Conservation (phyloP, 2,113 vertebrate species). For the Lepus timidus region DNA sequence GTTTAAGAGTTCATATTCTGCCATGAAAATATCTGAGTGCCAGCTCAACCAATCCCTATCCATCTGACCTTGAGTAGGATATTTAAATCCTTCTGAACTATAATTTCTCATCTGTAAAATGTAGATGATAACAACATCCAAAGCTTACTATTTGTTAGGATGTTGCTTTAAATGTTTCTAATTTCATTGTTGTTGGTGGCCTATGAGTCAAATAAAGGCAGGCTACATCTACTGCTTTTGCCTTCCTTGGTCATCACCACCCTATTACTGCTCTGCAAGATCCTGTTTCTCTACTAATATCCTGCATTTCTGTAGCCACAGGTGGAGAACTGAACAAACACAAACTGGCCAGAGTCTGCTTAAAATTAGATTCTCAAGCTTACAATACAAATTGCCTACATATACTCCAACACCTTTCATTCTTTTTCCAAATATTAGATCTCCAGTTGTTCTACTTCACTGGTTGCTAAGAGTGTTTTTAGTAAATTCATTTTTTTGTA, state of each 20-base stretch:
- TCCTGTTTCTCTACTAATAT: background rate
- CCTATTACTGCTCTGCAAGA: background rate
- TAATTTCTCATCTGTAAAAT: background rate
- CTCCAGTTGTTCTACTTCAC: background rate
- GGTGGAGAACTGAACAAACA: background rate
- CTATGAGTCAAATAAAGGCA: background rate
- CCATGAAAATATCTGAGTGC: too few species aligned
- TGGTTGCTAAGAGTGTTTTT: background rate
- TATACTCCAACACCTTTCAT: background rate
- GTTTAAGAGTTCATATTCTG: background rate
- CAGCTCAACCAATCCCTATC: background rate
- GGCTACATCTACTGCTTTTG: background rate
- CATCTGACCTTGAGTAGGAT: background rate
- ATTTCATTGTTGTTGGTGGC: background rate
- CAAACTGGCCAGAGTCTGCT: background rate
- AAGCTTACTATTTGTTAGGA: background rate
- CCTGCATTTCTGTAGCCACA: background rate
- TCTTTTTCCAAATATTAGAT: background rate
- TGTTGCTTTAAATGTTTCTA: background rate
- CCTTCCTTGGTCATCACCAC: background rate
- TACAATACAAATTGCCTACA: background rate
- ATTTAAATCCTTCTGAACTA: background rate
- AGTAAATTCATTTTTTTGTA: background rate
- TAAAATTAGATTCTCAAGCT: background rate
- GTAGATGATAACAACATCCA: background rate